Evolutionary conservation across 2,797 vertebrate genomes (phyloP).

Genomic region (Acrocephalus scirpaceus): DNA sequence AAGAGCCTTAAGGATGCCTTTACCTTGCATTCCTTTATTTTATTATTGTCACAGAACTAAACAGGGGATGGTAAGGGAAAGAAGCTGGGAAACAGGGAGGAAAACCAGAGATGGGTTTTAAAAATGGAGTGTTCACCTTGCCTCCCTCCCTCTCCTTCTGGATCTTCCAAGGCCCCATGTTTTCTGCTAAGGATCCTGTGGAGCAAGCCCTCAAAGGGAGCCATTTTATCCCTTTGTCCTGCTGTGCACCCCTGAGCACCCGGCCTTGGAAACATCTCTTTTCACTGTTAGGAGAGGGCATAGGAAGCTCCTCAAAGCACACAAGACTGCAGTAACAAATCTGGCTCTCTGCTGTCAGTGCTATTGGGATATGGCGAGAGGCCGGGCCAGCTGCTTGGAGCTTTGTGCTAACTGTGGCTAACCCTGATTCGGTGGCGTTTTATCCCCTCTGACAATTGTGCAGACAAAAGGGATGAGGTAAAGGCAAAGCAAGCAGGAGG

Average conservation of each 20-base stretch:
- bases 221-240: not conserved
- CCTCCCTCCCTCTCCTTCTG: not conserved
- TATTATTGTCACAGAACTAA: not conserved
- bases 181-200: not conserved
- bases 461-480: not conserved
- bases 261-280: not conserved
- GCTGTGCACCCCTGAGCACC: not conserved
- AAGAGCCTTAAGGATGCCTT: slow-evolving; percentile 12
- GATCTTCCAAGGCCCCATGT: not conserved
- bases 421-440: not conserved
- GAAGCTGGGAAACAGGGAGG: not conserved
- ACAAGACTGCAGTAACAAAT: not conserved
- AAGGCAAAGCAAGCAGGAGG: not conserved
- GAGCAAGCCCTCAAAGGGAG: not conserved
- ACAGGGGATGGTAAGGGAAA: not conserved
- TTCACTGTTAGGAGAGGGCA: not conserved
- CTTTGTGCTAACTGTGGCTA: not conserved
- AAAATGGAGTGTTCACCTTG: not conserved
- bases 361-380: fast-evolving
- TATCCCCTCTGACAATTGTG: not conserved
- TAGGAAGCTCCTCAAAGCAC: not conserved
- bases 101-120: not conserved
- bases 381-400: not conserved
- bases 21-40: not conserved
- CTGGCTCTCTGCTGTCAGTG: not conserved